Base-by-base conservation (phyloP, 53 echinoderm and acorn worm species). In the Holothuria leucospilota region DNA sequence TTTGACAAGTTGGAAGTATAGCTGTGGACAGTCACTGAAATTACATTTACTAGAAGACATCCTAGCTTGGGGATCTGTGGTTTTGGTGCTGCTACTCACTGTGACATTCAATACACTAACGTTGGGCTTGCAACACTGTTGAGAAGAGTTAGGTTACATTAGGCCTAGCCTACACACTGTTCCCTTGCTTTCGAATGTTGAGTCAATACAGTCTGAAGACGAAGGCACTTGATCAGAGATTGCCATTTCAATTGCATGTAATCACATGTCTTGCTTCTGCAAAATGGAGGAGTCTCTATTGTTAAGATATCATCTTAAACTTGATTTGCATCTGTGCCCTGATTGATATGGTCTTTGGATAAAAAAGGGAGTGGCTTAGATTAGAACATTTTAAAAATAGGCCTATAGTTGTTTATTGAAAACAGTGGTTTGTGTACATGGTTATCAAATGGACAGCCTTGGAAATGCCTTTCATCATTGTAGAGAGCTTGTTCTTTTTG, bases 341-440 rank as follows among this genome's bases (percentile, higher is more conserved):
- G 62, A 62, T 71, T 63, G 60, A 51, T 24, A 82, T 82, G 25
- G 59, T 30, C 30, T 71, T 29, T 0, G 34, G 29, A 40, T 83
- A 70, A 8, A 34, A 70, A 1, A 71, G 83, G 21, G 82, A 69
- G 39, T 82, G 59, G 46, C 69, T 83, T 18, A 88, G 83, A 1
- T 15, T 20, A 3, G 88, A 34, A 34, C 34, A 34, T 1, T 34
- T 34, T 2, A 2, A 34, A 34, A 1, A 1, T 34, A 34, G 34
- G 34, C 34, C 82, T 25, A 88, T 85, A 5, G 89, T 53, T 4
- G 89, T 85, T 64, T 85, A 75, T 75, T 49, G 65, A 15, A 85
- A 49, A 59, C 64, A 46, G n/a, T 74, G 77, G 73, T 89, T 89
- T 24, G 53, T 85, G 49, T 72, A 84, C 0, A 42, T 39, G 51